A percentile compares a stretch with the other conserved stretches of the same genome.
Evolutionary conservation across 2,797 vertebrate genomes (phyloP).

Genomic region (Loris lydekkerianus): DNA sequence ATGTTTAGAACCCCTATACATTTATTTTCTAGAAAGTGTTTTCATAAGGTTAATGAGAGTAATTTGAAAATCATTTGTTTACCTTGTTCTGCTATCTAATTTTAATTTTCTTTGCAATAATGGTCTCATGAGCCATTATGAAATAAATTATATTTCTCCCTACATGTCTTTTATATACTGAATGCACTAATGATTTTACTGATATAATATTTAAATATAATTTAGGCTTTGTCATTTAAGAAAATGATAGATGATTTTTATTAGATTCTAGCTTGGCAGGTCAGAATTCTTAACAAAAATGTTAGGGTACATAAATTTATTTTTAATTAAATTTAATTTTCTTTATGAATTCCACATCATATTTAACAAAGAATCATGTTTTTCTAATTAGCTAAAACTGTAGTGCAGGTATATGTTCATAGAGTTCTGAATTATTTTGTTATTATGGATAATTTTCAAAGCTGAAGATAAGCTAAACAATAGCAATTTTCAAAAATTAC

Average conservation of each 20-base stretch:
- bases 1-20: constrained; percentile 26
- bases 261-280: not conserved
- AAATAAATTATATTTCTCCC: constrained; percentile 49
- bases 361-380: constrained; percentile 44
- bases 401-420: not conserved
- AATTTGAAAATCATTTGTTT: constrained; percentile 54
- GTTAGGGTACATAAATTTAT: constrained; percentile 16
- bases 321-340: constrained; percentile 32
- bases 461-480: constrained; percentile 3
- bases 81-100: constrained; percentile 50
- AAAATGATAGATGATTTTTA: constrained; percentile 62
- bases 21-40: constrained; percentile 38
- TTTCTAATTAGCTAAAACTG: constrained; percentile 51
- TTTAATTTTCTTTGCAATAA: constrained; percentile 53
- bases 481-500: constrained; percentile 28
- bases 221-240: constrained; percentile 12
- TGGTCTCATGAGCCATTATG: not conserved
- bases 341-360: not conserved
- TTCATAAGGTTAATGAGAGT: not conserved
- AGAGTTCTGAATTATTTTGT: constrained; percentile 58
- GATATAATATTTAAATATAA: constrained; percentile 47
- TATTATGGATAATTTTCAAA: constrained; percentile 53
- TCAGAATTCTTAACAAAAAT: constrained; percentile 57
- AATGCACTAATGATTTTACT: constrained; percentile 28
- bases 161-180: constrained; percentile 34